Evolutionary conservation across 35 echinoderm and acorn worm species (phyloP), one percentile per base, ranked within the genome.

Genomic region (Stichopus chloronotus): DNA sequence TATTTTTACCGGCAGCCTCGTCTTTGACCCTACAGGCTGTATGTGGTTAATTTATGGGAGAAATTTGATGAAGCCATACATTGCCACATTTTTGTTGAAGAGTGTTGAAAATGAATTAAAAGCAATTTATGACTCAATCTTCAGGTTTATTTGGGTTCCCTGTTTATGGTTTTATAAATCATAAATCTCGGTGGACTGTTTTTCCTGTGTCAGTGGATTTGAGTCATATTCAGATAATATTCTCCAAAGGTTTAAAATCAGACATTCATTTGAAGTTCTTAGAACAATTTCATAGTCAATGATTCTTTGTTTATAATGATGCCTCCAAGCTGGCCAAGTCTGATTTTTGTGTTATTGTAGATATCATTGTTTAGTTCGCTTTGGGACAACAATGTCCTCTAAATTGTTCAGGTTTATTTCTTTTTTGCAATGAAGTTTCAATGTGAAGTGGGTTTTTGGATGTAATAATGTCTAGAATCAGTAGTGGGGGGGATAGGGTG

Each of bases 81-180:
- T 74, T 74, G 19, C 69, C 69, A 74, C 69, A 74, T 74, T 74
- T 74, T 19, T 19, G 69, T 74, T 21, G 22, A 43, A 43, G 7
- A 14, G 12, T 74, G 69, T 14, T 74, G 69, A 74, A 20, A 74
- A 74, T 20, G 12, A 7, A 3, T 74, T 20, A 7, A n/a, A 74
- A 74, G n/a, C 69, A 74, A 74, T 74, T 74, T 74, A 74, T 74
- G 69, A 74, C 69, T 74, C 17, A n/a, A 74, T 74, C 69, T 74
- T 14, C 69, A 74, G 69, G 69, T 74, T n/a, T 74, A n/a, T 74
- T 74, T 74, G 13, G 13, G 69, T 74, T 74, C 69, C 22, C 69
- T 74, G 19, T 74, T 74, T 65, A 74, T 74, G 7, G 17, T 1
- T n/a, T 74, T 43, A 4, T 7, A 74, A 19, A 74, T 74, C 69